phyloP scores from a whole-genome alignment of 2,797 vertebrate genomes.

The Hippocampus kuda region DNA sequence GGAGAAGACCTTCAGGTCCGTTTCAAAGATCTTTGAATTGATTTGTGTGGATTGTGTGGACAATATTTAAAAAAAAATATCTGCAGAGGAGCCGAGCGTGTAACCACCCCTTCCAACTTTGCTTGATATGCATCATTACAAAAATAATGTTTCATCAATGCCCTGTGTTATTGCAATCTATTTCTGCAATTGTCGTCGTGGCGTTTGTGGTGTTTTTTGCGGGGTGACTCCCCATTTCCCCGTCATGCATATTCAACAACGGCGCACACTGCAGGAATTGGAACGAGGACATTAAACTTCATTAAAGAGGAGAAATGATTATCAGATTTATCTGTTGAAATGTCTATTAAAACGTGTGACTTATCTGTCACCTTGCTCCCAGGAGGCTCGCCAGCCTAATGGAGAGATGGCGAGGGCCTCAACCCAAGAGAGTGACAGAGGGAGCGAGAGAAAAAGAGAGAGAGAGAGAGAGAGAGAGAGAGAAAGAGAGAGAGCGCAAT shows the following conservation, averaged over 20 bases:
- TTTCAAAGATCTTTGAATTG: neutral
- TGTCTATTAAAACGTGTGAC: conserved; percentile 78
- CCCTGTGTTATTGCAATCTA: conserved; percentile 62
- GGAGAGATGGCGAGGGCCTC: conserved; percentile 70
- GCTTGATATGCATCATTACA: conserved; percentile 69
- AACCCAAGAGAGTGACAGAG: conserved; percentile 64
- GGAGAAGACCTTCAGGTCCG: neutral
- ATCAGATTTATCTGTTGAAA: conserved; percentile 77
- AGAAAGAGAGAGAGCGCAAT: conserved; percentile 23
- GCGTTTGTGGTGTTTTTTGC: conserved; percentile 46
- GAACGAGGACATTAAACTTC: conserved; percentile 75
- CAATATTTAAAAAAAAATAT: conserved; percentile 48
- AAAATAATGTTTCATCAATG: conserved; percentile 72
- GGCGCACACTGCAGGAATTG: conserved; percentile 66
- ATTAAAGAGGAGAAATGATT: conserved; percentile 76
- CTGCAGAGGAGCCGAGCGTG: neutral
- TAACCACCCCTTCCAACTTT: conserved; percentile 53
- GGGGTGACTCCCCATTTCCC: conserved; percentile 48
- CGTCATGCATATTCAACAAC: conserved; percentile 72
- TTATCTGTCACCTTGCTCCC: conserved; percentile 79
- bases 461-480: conserved; percentile 18
- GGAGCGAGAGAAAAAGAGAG: conserved; percentile 35
- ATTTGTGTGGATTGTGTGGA: conserved; percentile 53
- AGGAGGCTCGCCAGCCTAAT: conserved; percentile 66
- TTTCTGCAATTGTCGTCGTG: conserved; percentile 59